phyloP scores from a whole-genome alignment of 2,797 vertebrate species.

The Linurgus olivaceus region DNA sequence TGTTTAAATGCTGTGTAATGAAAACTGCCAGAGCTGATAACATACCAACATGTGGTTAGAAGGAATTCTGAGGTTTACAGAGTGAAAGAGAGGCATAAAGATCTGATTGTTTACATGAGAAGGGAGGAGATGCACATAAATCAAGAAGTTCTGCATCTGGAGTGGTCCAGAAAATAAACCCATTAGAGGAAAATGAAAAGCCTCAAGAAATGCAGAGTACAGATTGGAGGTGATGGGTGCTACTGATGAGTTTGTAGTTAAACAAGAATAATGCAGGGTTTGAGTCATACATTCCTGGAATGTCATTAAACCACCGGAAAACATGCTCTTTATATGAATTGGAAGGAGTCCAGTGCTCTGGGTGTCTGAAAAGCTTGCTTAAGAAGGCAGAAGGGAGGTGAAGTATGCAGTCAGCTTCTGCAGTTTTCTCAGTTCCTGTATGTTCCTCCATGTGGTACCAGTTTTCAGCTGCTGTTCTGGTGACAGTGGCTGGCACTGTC shows the following conservation, averaged over 20 bases:
- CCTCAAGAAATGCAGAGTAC: background rate
- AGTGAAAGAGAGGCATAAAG: background rate
- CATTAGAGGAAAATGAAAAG: background rate
- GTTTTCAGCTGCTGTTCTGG: background rate
- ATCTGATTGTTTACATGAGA: background rate
- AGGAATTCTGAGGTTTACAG: slow-evolving; percentile 5
- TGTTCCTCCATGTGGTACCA: background rate
- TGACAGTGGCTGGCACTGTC: background rate
- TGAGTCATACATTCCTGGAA: background rate
- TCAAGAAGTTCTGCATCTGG: background rate
- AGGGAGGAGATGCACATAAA: background rate
- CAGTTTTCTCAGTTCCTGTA: background rate
- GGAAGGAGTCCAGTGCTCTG: background rate
- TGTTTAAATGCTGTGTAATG: background rate
- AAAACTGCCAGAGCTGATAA: background rate
- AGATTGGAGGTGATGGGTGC: background rate
- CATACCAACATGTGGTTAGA: background rate
- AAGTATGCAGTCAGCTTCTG: background rate
- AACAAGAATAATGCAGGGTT: background rate
- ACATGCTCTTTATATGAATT: background rate
- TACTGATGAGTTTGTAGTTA: background rate
- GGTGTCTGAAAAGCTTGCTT: background rate
- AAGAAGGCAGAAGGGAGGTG: background rate
- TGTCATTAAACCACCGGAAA: slow-evolving; percentile 3
- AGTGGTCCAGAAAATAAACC: background rate